Evolutionary conservation across 2,113 vertebrate genomes (phyloP).

Genomic region (Machaerirhynchus nigripectus): DNA sequence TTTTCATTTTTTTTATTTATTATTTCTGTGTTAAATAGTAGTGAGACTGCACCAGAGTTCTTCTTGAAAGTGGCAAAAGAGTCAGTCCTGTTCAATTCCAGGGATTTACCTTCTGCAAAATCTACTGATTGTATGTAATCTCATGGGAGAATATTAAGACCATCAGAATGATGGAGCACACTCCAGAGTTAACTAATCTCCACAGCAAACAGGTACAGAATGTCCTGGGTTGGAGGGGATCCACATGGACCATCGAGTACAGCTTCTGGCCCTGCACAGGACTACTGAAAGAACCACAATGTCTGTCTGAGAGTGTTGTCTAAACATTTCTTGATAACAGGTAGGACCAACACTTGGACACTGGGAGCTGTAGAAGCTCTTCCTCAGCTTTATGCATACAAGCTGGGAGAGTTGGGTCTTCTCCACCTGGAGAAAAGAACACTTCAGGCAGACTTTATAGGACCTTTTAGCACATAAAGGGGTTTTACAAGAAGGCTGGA

Average conservation of each 20-base stretch:
- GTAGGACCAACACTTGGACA: not conserved
- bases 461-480: not conserved
- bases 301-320: not conserved
- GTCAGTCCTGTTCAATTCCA: not conserved
- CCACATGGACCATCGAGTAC: fast-evolving
- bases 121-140: not conserved
- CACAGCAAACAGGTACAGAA: not conserved
- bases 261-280: not conserved
- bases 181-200: not conserved
- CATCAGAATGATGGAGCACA: not conserved
- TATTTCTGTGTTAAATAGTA: not conserved
- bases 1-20: not conserved
- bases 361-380: not conserved
- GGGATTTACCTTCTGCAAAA: not conserved
- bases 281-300: not conserved
- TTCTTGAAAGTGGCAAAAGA: not conserved
- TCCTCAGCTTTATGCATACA: not conserved
- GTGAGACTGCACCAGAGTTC: not conserved
- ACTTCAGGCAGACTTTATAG: not conserved
- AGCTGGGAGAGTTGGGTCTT: not conserved
- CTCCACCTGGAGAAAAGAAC: not conserved
- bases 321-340: not conserved
- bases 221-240: not conserved
- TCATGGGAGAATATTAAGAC: not conserved
- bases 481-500: not conserved